Percentiles rank a stretch among this genome's conserved stretches.
These are phyloP conservation scores for Ophion ellenae DNA, from an alignment of 2,888 invertebrate species.

Conservation along the genomic window DNA sequence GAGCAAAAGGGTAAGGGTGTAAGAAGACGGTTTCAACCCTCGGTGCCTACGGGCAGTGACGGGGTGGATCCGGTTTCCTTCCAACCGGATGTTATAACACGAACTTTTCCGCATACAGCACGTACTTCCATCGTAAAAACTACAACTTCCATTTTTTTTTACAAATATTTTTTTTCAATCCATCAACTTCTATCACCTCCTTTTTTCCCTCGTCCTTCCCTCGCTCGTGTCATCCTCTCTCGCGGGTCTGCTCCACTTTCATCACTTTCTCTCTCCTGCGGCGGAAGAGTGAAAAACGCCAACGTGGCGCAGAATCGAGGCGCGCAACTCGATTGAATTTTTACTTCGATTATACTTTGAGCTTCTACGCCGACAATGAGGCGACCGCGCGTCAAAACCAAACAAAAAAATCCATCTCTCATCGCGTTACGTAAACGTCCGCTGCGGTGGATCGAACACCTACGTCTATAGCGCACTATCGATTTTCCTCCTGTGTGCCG, in stretches of 20 bases:
- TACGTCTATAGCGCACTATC: conserved; percentile 20
- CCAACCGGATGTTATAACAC: conserved; percentile 15
- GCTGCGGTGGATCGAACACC: background rate
- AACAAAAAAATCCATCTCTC: conserved; percentile 13
- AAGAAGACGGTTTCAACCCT: background rate
- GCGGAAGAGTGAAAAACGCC: background rate
- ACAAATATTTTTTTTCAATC: conserved; percentile 4
- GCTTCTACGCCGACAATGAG: conserved; percentile 17
- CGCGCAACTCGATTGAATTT: conserved; percentile 38
- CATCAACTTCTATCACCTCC: background rate
- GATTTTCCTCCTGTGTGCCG: conserved; percentile 39
- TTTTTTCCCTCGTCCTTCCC: background rate
- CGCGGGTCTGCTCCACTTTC: background rate
- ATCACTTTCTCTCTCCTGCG: conserved; percentile 10
- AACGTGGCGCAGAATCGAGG: background rate
- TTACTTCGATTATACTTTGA: conserved; percentile 21
- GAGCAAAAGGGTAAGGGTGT: background rate
- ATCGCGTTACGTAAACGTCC: conserved; percentile 32
- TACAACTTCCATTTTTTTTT: background rate
- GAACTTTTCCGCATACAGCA: conserved; percentile 28
- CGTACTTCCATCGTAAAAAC: conserved; percentile 14
- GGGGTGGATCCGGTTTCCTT: conserved; percentile 23
- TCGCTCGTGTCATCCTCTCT: background rate
- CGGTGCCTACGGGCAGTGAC: background rate
- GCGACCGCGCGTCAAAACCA: background rate